phyloP scores from a whole-genome alignment of 2,888 invertebrate genomes.

The Apoda limacodes region DNA sequence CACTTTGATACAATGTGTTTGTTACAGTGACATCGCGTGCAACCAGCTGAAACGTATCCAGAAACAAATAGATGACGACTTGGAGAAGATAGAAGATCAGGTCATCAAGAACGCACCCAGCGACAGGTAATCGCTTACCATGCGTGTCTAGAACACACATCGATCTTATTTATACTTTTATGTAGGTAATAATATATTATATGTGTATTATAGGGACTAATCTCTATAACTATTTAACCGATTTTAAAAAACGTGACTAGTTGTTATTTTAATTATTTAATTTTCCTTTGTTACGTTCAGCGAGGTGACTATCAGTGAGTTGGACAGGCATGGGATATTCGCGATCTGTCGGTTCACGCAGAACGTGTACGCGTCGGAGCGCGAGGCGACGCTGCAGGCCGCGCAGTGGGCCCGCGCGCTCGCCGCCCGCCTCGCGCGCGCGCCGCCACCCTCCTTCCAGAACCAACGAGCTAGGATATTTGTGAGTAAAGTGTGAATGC shows the following conservation, averaged over 20 bases:
- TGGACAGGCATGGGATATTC: constrained; percentile 39
- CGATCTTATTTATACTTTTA: constrained; percentile 1
- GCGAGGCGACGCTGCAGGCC: constrained; percentile 84
- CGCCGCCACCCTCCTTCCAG: constrained; percentile 29
- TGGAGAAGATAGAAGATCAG: constrained; percentile 48
- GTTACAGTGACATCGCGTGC: constrained; percentile 48
- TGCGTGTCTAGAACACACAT: constrained; percentile 1
- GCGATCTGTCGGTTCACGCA: constrained; percentile 83
- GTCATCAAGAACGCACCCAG: constrained; percentile 33
- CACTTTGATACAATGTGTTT: not conserved
- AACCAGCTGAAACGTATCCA: constrained; percentile 61
- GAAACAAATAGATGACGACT: constrained; percentile 71
- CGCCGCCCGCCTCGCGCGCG: constrained; percentile 38
- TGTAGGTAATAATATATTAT: constrained; percentile 1
- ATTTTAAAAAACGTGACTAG: too few species aligned
- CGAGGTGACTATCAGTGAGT: not conserved
- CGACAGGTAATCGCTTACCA: constrained; percentile 26
- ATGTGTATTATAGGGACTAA: too few species aligned
- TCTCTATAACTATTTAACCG: too few species aligned
- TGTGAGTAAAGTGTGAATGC: too few species aligned
- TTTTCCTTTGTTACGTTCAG: too few species aligned
- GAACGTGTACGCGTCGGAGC: constrained; percentile 79
- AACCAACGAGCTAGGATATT: constrained; percentile 32
- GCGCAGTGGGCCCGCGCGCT: constrained; percentile 86
- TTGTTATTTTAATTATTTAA: too few species aligned